Evolutionary conservation across 1,140 invertebrate species (phyloP).

Genomic region (Caenorhabditis brenneri): DNA sequence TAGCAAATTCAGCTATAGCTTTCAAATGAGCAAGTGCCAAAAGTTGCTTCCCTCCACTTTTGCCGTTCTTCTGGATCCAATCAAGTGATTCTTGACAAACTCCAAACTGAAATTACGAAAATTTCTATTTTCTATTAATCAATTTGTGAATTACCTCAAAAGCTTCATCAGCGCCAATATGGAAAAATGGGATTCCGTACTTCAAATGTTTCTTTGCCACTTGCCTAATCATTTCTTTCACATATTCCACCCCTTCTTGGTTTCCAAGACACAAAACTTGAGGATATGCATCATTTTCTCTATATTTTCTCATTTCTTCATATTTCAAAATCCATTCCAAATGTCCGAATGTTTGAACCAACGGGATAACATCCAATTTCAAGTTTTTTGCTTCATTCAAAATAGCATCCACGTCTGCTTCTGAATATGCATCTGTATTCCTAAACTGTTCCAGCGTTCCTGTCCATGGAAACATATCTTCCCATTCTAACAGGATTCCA

Average conservation of each 20-base stretch:
- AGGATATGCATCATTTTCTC: conserved; percentile 72
- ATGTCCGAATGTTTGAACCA: conserved; percentile 93
- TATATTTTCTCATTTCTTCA: conserved; percentile 69
- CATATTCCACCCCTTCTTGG: conserved; percentile 72
- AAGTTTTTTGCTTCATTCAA: conserved; percentile 71
- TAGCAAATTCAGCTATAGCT: conserved; percentile 47
- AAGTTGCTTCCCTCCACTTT: conserved; percentile 33
- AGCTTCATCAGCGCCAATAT: conserved; percentile 73
- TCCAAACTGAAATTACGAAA: conserved; percentile 45
- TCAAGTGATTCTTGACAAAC: conserved; percentile 48
- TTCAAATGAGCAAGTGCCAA: conserved; percentile 49
- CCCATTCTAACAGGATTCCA: conserved; percentile 86
- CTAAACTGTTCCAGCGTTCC: conserved; percentile 77
- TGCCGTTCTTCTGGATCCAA: conserved; percentile 43
- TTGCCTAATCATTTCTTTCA: conserved; percentile 74
- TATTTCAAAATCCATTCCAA: conserved; percentile 75
- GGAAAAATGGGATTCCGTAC: conserved; percentile 67
- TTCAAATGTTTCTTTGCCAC: conserved; percentile 73
- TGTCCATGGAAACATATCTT: conserved; percentile 93
- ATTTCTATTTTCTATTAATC: not conserved
- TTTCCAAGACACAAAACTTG: conserved; percentile 73
- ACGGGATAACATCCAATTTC: conserved; percentile 82
- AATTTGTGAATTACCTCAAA: conserved; percentile 43
- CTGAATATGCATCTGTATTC: conserved; percentile 81
- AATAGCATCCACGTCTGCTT: conserved; percentile 77